phyloP scores from a whole-genome alignment of 2,113 vertebrate genomes.

The Sander lucioperca region DNA sequence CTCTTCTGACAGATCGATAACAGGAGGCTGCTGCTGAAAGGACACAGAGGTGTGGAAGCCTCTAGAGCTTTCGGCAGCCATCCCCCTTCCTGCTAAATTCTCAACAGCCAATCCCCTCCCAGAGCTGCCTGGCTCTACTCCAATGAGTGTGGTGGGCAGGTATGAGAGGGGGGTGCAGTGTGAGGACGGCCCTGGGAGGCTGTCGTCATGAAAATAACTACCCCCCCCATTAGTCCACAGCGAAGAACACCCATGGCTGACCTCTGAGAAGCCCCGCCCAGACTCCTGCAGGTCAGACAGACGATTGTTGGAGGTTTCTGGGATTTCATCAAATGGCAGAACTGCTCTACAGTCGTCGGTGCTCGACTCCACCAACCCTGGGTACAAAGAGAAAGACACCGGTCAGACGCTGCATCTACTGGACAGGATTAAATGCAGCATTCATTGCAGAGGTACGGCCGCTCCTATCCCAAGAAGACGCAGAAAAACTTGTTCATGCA shows the following conservation, averaged over 20 bases:
- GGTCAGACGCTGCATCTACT: not conserved
- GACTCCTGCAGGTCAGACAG: conserved; percentile 59
- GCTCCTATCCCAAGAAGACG: no score
- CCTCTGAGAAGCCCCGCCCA: conserved; percentile 70
- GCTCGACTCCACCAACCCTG: conserved; percentile 79
- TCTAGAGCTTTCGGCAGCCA: conserved; percentile 16
- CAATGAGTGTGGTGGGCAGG: conserved; percentile 16
- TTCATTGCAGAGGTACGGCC: no score
- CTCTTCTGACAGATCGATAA: conserved; percentile 54
- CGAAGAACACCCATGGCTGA: conserved; percentile 68
- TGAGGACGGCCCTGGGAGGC: conserved; percentile 62
- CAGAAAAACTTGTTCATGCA: no score
- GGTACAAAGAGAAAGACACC: not conserved
- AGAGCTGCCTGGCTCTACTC: conserved; percentile 26
- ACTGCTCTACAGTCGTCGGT: conserved; percentile 71
- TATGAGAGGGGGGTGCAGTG: conserved; percentile 46
- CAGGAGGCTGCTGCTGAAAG: conserved; percentile 26
- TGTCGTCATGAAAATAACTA: conserved; percentile 31
- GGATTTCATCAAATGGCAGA: conserved; percentile 52
- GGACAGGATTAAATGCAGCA: not conserved
- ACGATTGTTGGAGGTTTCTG: conserved; percentile 48
- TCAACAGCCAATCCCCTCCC: conserved; percentile 32
- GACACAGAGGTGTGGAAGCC: conserved; percentile 23
- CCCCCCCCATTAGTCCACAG: conserved; percentile 61
- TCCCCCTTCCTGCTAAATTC: conserved; percentile 18